Base-by-base conservation (phyloP, 2,888 invertebrate species). In the Trichacis sp. region DNA sequence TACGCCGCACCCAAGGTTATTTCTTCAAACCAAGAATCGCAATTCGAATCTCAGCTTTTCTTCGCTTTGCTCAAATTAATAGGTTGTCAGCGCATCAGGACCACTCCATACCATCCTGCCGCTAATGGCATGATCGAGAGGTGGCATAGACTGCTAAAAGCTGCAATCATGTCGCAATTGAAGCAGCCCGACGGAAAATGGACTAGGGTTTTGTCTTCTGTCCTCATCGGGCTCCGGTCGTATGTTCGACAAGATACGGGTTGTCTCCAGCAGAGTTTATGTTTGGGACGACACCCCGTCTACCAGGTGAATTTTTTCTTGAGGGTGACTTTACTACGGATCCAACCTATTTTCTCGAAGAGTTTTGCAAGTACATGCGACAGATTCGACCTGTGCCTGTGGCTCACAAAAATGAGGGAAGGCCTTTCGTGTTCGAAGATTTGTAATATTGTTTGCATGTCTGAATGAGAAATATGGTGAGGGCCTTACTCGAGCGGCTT, bases 1-100 rank as follows among this genome's bases (percentile, higher is more conserved):
- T 72, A 63, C 33, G 70, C 70, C 12, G 42, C 50, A 2, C 70
- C 69, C 15, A 62, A 2, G 50, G 53, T 20, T 55, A 69, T 12
- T 9, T 80, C 82, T 0, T 78, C 82, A 11, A 83, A 84, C 71
- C 73, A 76, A 64, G 82, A 80, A 0, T 47, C 73, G 2, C 42
- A n/a, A 9, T 52, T n/a, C 33, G 33, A 33, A n/a, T 33, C 33
- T 6, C 8, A n/a, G 8, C 33, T 81, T 6, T 80, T 78, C 55
- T 43, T 46, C 12, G 68, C 57, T 3, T 69, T 75, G 12, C 58
- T 20, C 6, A 2, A 8, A 33, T 33, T 33, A 2, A 33, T n/a
- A 2, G 33, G 33, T 33, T 6, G 5, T n/a, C 11, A 33, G 33
- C 3, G 33, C 2, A 6, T 11, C 11, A 6, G 33, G 2, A 33